phyloP scores from a whole-genome alignment of 2,797 vertebrate genomes.

The Liasis olivaceus region DNA sequence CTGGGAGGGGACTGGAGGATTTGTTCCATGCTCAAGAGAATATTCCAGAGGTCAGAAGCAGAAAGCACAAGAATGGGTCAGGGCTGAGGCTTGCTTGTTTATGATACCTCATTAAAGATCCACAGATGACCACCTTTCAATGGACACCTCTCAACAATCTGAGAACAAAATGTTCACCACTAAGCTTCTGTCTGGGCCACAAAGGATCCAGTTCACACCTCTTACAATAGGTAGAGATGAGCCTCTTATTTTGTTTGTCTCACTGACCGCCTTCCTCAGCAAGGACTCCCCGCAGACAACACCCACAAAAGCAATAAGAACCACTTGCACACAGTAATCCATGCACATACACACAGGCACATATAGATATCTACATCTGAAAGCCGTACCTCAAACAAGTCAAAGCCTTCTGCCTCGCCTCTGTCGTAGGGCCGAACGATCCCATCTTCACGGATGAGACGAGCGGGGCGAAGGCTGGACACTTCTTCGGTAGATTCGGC shows the following conservation, averaged over 20 bases:
- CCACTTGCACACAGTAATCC: neutral
- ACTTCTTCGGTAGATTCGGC: conserved; percentile 95
- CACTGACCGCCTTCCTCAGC: neutral
- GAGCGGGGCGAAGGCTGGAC: conserved; percentile 86
- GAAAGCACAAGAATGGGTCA: too few relatives aligned
- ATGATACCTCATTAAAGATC: too few relatives aligned
- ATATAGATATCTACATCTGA: neutral
- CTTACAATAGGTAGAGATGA: neutral
- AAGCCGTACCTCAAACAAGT: conserved; percentile 89
- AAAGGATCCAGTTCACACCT: neutral
- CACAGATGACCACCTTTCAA: neutral
- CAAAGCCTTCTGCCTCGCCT: conserved; percentile 86
- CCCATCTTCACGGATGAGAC: conserved; percentile 90
- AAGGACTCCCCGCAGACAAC: neutral
- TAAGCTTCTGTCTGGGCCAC: neutral
- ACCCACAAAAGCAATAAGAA: neutral
- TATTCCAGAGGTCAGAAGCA: too few relatives aligned
- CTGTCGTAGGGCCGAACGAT: conserved; percentile 90
- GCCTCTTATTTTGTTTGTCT: neutral
- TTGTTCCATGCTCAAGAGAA: too few relatives aligned
- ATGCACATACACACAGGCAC: neutral
- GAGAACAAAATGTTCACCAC: neutral
- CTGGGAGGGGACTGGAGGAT: too few relatives aligned
- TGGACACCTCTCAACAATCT: too few relatives aligned
- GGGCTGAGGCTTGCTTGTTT: too few relatives aligned